Evolutionary conservation across 2,113 vertebrate species (phyloP).

Genomic region (Zosterops hypoxanthus): DNA sequence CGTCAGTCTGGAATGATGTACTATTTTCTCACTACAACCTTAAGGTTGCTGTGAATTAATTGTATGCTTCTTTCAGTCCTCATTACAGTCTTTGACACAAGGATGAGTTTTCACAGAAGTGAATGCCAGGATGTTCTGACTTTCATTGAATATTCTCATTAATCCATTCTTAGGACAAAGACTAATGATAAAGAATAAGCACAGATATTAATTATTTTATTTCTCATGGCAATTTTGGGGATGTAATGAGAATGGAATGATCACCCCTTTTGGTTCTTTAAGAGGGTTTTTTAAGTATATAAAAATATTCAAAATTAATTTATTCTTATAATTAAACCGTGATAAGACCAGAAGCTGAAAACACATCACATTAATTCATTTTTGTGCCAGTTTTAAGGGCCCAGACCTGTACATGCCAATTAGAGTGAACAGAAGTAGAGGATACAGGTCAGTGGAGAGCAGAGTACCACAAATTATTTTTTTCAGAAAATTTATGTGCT

Average conservation of each 20-base stretch:
- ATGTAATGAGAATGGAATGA: conserved; percentile 42
- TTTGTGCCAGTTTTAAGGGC: conserved; percentile 17
- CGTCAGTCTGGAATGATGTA: not conserved
- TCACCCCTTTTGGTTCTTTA: not conserved
- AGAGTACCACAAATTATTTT: not conserved
- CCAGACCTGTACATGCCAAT: conserved; percentile 32
- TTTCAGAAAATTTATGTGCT: not conserved
- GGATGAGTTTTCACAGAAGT: conserved; percentile 30
- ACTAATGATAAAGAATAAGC: conserved; percentile 38
- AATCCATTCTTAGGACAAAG: conserved; percentile 54
- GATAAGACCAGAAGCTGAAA: conserved; percentile 60
- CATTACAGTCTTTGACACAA: conserved; percentile 46
- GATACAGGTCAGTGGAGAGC: conserved; percentile 8
- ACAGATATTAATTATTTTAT: conserved; percentile 56
- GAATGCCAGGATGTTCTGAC: conserved; percentile 12
- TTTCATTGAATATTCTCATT: conserved; percentile 66
- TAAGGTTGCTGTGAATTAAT: conserved; percentile 36
- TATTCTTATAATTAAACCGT: conserved; percentile 50
- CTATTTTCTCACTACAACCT: not conserved
- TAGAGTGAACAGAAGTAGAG: not conserved
- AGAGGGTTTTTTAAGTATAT: not conserved
- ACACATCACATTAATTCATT: conserved; percentile 43
- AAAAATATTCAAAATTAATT: conserved; percentile 58
- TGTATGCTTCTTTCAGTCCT: conserved; percentile 41
- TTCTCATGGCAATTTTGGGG: conserved; percentile 43